Evolutionary conservation across 2,797 vertebrate genomes (phyloP), one percentile per base, ranked within the genome.

Genomic region (Gambelia wislizenii): DNA sequence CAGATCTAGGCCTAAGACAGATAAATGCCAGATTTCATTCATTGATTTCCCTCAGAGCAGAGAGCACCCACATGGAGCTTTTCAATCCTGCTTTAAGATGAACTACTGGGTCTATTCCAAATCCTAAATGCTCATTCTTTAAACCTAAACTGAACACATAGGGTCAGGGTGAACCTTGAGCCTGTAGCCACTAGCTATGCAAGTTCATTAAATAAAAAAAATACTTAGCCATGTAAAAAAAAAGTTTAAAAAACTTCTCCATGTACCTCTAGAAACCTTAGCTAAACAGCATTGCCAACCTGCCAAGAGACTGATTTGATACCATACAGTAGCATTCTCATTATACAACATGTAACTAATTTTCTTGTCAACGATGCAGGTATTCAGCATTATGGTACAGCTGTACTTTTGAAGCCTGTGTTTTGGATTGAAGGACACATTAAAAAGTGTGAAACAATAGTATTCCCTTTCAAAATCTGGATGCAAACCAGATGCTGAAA

Each of bases 401-500:
- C 13, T 59, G 36, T 44, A 25, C 64, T 72, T 87, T 39, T 25
- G 78, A 36, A 30, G 20, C 36, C 22, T 76, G 7, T 77, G 33
- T 77, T n/a, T 44, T 44, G 47, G 47, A 59, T 89, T 64, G 42
- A 80, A 85, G 56, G 44, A 33, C 4, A 81, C 70, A 81, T 42
- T 67, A 44, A 36, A 49, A 89, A 74, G 67, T 74, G 54, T 52
- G n/a, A 52, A 81, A 80, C 39, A 47, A 74, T 61, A 39, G 39
- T 30, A 27, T 64, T 81, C n/a, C 52, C 30, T 82, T 83, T 86
- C 56, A 54, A 76, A 86, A 89, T 83, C 78, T 76, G 84, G 70
- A 86, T 81, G 86, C 78, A 76, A 81, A 76, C 56, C 75, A 89
- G 52, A 76, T 67, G 56, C 78, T 82, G 89, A 88, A 83, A 56